Evolutionary conservation across 2,113 vertebrate genomes (phyloP), one percentile per base, ranked within the genome.

Genomic region (Psephotus haematonotus): DNA sequence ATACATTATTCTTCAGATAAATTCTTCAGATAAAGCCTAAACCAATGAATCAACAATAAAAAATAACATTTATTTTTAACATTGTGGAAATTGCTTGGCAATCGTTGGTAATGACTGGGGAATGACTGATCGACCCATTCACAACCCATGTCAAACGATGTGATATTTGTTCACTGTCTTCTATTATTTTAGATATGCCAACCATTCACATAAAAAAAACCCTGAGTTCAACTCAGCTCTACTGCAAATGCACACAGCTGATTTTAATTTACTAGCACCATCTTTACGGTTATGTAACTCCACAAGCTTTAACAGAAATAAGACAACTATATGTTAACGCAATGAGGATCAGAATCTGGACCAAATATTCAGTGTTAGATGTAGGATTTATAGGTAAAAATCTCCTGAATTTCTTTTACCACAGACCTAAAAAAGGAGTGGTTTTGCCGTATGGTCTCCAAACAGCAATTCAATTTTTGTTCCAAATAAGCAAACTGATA

Each of bases 301-400:
- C 65, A 28, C 24, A 3, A 65, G 25, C 25, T 93, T 84, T 41
- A 64, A 74, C 10, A 72, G 82, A 95, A 75, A 31, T 55, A 92
- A 93, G 27, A 11, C 25, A 49, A 11, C n/a, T 70, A 77, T 60
- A 49, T 11, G 41, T 70, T 59, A 22, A 5, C 39, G 10, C 31
- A 10, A 43, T 75, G 8, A 79, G 22, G 41, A 83, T 86, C 79
- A 86, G 68, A 76, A 19, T 82, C 29, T 68, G 67, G 43, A 50
- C 63, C 28, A 91, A 95, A 94, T 84, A 95, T 68, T 75, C 57
- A 92, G 17, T 82, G 23, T 59, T 68, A 59, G 52, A 29, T 81
- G 39, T 35, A 37, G 25, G 13, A 78, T 68, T 74, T 70, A 43
- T 8, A 60, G n/a, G 49, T 14, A 49, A 78, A 84, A 69, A 63